Evolutionary conservation across 2,797 vertebrate genomes (phyloP), one percentile per base, ranked within the genome.

Genomic region (Sphenopsis melanotis): DNA sequence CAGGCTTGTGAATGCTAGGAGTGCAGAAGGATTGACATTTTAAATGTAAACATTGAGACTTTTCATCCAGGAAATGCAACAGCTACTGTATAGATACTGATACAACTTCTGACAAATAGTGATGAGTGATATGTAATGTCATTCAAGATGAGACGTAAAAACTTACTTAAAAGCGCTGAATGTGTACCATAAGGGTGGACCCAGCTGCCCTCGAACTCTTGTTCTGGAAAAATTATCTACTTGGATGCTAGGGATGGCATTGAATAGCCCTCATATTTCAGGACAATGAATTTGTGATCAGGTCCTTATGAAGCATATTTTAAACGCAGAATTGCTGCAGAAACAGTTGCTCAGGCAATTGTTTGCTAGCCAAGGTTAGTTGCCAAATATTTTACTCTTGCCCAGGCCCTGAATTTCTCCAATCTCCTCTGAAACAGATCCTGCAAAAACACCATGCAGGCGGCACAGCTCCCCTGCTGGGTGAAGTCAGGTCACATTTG

Each of bases 21-120:
- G 49, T 83, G 71, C 41, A 93, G 70, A 88, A 91, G 53, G 79
- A 89, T 60, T 97, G 96, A 89, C 92, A 93, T 96, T 96, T 97
- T 93, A 81, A 97, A 97, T 78, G 89, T 94, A 97, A 97, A 95
- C 88, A 96, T 22, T 76, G 61, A 92, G 85, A 76, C 30, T 96
- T 96, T 89, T 93, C 80, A 89, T 90, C 79, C 80, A 66, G 75
- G 82, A 95, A 92, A 47, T 66, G 44, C 87, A 87, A 68, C 42
- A 92, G 75, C 79, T 94, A 60, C 83, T 92, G 39, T 57, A 80
- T 63, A 91, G 71, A 87, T 86, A 85, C 83, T 56, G 50, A 80
- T 50, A 53, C 12, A 80, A 86, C 63, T 95, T 93, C 59, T 93
- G 91, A 90, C 81, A 77, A 56, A 57, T n/a, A 70, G 75, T 29